Evolutionary conservation across 2,113 vertebrate genomes (phyloP), one percentile per base, ranked within the genome.

Genomic region (Silurus asotus): DNA sequence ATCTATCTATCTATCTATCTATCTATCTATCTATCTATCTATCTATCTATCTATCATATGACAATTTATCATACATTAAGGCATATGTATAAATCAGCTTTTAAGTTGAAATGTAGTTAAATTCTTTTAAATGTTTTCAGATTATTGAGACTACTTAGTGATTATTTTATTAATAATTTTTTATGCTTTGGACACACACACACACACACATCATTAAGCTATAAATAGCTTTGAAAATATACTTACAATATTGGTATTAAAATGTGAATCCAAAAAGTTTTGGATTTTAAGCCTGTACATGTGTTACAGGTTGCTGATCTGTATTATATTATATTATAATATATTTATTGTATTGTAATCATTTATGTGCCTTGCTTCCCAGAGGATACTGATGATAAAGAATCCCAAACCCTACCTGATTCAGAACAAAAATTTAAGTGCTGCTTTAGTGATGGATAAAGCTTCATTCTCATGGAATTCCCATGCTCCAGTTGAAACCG

Each of bases 321-420:
- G 49, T 48, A 81, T 23, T 67, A 65, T 48, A 81, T 23, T 67
- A 65, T 53, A 53, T 20, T 37, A 37, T 37, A 37, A 37, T 37
- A 37, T 37, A 2, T 37, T 37, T 37, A 37, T 37, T 37, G 28
- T 37, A 37, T 37, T 37, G 28, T 37, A 37, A 37, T 72, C 28
- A n/a, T 23, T 23, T 48, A 2, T 25, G 10, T 58, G 23, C 49
- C 25, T 74, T 81, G 37, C 93, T 87, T 89, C 84, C 88, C 90
- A 97, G 96, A 96, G 92, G 92, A 92, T 97, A 70, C 82, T 97
- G 84, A 23, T 94, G 86, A 83, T 94, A 65, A 88, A 95, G 92
- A 96, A 94, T 49, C 94, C 95, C 48, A 92, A 95, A 8, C 75
- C 91, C 0, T 97, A 97, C 89, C 81, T 97, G 89, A 89, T 75